Evolutionary conservation across 1,140 invertebrate genomes (phyloP).

Genomic region (Phthorimaea operculella): DNA sequence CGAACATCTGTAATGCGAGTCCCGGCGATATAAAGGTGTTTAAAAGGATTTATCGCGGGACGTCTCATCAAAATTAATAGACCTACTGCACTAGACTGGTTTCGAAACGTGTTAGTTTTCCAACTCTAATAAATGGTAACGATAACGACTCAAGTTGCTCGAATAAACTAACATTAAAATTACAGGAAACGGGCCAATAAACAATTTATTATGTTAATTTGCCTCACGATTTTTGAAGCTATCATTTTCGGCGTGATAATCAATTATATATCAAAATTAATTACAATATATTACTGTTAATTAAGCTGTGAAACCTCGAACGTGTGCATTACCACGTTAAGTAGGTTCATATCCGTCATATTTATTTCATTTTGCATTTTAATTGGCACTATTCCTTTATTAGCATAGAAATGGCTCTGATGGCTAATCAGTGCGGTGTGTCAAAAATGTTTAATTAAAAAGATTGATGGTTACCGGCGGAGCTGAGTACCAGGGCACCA

Average conservation of each 20-base stretch:
- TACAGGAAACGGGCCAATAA: constrained; percentile 16
- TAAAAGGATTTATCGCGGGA: no score
- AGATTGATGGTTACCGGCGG: constrained; percentile 65
- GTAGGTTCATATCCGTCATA: constrained; percentile 15
- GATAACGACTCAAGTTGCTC: neutral
- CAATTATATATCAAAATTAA: neutral
- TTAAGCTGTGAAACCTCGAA: neutral
- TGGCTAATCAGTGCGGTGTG: constrained; percentile 60
- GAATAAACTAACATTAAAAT: neutral
- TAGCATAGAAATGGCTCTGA: constrained; percentile 51
- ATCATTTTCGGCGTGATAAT: neutral
- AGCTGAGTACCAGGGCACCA: constrained; percentile 55
- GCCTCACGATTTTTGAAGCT: neutral
- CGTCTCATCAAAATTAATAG: no score
- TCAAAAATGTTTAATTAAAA: constrained; percentile 68
- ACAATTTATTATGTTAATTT: constrained; percentile 17
- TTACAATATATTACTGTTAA: neutral
- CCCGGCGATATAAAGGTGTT: neutral
- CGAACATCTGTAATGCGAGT: neutral
- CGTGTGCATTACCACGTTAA: neutral
- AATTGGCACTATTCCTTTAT: constrained; percentile 34
- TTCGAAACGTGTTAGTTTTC: neutral
- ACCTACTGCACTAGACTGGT: neutral
- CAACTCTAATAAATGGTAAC: neutral
- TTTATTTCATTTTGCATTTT: constrained; percentile 25